phyloP scores from a whole-genome alignment of 2,797 vertebrate genomes.

The Cynodonichthys magdalenae region DNA sequence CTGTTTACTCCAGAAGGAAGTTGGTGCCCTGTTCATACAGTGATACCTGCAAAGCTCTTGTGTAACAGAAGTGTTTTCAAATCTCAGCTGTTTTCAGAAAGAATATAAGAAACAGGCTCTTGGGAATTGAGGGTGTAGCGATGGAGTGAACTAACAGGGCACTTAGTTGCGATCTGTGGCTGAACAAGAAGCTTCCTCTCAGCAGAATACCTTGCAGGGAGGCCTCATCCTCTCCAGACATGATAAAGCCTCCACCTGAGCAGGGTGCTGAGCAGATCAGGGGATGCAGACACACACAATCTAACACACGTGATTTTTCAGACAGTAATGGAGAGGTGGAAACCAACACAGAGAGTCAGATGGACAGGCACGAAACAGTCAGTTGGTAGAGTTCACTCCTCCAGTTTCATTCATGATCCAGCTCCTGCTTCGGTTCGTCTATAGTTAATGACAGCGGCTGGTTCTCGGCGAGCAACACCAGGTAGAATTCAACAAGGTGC shows the following conservation, averaged over 20 bases:
- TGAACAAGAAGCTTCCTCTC: slow-evolving; percentile 54
- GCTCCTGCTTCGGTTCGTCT: slow-evolving; percentile 22
- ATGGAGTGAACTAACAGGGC: slow-evolving; percentile 68
- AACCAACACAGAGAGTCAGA: slow-evolving; percentile 8
- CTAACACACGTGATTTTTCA: slow-evolving; percentile 8
- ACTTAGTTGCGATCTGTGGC: slow-evolving; percentile 65
- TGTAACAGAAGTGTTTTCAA: slow-evolving; percentile 66
- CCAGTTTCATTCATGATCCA: slow-evolving; percentile 28
- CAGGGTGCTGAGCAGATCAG: neutral
- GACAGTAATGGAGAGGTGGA: slow-evolving; percentile 45
- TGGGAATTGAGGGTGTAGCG: slow-evolving; percentile 49
- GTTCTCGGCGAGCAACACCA: slow-evolving; percentile 8
- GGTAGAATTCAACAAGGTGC: slow-evolving; percentile 30
- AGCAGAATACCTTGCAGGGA: slow-evolving; percentile 49
- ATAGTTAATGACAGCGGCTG: slow-evolving; percentile 39
- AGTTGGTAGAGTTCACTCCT: slow-evolving; percentile 26
- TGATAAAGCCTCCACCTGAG: slow-evolving; percentile 36
- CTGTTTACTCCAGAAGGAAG: slow-evolving; percentile 5
- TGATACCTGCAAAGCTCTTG: slow-evolving; percentile 47
- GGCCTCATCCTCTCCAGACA: slow-evolving; percentile 57
- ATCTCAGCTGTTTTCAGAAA: slow-evolving; percentile 61
- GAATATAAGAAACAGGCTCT: slow-evolving; percentile 47
- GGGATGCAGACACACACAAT: slow-evolving; percentile 2
- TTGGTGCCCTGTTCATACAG: slow-evolving; percentile 19
- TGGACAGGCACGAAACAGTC: slow-evolving; percentile 9